A percentile compares a stretch with the other conserved stretches of the same genome.
These are phyloP conservation scores for Cotesia glomerata DNA, from an alignment of 1,140 invertebrate species.

Conservation along the genomic window DNA sequence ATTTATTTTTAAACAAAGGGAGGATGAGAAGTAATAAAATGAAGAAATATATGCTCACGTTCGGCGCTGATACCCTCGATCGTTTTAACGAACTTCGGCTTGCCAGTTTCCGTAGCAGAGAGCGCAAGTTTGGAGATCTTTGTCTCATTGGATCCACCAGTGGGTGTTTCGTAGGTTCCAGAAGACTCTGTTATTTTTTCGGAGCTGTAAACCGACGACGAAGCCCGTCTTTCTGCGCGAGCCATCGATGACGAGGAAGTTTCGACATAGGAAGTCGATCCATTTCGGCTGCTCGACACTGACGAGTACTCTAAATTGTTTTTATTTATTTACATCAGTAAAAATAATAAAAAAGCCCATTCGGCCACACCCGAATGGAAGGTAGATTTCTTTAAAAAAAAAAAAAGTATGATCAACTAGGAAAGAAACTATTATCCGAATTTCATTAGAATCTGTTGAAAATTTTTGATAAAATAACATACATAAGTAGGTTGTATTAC, in stretches of 20 bases:
- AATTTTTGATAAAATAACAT: no score
- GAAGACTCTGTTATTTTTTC: constrained; percentile 52
- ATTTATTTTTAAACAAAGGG: neutral
- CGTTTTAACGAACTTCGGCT: constrained; percentile 74
- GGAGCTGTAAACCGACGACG: constrained; percentile 53
- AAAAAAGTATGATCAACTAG: no score
- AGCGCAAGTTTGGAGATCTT: constrained; percentile 45
- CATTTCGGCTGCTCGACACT: constrained; percentile 61
- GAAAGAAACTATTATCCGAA: no score
- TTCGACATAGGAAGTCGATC: constrained; percentile 60
- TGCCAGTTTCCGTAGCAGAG: constrained; percentile 62
- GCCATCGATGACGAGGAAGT: constrained; percentile 61
- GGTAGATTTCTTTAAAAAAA: no score
- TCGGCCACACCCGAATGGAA: no score
- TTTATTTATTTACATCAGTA: neutral
- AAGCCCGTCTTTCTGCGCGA: constrained; percentile 41
- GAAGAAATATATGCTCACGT: constrained; percentile 69
- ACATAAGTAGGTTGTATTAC: no score
- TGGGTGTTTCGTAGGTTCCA: constrained; percentile 58
- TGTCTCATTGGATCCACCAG: constrained; percentile 47
- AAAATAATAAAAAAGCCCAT: no score
- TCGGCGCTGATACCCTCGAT: constrained; percentile 77
- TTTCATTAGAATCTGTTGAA: no score
- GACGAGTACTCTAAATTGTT: constrained; percentile 65
- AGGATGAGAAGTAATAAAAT: neutral